Base-by-base conservation (phyloP, 2,888 invertebrate species). In the Acronicta leporina region DNA sequence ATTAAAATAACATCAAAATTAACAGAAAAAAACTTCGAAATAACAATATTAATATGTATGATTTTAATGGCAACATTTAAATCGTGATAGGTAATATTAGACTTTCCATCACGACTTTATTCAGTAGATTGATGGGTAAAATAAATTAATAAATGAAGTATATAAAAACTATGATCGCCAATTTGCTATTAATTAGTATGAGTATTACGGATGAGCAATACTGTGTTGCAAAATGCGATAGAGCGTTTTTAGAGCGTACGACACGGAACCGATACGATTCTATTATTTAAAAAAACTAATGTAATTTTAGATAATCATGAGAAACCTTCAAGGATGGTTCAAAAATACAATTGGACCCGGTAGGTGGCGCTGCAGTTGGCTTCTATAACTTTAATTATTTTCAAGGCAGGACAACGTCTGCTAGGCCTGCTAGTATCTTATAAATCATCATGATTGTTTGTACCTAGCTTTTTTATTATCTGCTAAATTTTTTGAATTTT, bases 181-280 rank as follows among this genome's bases (percentile, higher is more conserved):
- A 77, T 75, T 77, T 53, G 57, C 11, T 62, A 38, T 55, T 78
- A 72, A 72, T 78, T 72, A 75, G 72, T 71, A 55, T 20, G 33
- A 33, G 33, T 33, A 43, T 65, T 55, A n/a, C 57, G 7, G 56
- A 62, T 46, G 57, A n/a, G 62, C 46, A 35, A 48, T 57, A 61
- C 44, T 50, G 35, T 46, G 30, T 74, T 72, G 65, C 68, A 45
- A 66, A 68, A 72, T 56, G 10, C 2, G 0, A 9, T 10, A 7
- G 0, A 35, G 7, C 2, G 2, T 13, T 51, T 65, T 77, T 75
- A 72, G 30, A 47, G 0, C 0, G 0, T 9, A 64, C 73, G 76
- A 60, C 5, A 56, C 63, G 62, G 27, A 5, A 1, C 0, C 72
- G 65, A 75, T 13, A 54, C 76, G 75, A n/a, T n/a, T n/a, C n/a